Evolutionary conservation across 2,888 invertebrate genomes (phyloP).

Genomic region (Polymixis lichenea): DNA sequence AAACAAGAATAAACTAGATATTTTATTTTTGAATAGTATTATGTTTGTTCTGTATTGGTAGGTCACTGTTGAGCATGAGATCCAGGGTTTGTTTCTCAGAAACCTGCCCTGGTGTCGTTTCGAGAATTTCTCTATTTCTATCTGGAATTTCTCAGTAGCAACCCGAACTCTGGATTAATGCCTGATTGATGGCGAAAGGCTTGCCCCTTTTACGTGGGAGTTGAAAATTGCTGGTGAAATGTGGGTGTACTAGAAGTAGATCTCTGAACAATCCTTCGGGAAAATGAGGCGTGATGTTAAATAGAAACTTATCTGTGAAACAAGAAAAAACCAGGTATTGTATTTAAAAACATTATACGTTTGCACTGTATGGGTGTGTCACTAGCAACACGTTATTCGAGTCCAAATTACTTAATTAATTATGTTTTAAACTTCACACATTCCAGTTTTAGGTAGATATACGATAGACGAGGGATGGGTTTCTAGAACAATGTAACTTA

Average conservation of each 20-base stretch:
- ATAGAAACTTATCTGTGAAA: neutral
- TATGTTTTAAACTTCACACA: neutral
- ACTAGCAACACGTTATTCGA: neutral
- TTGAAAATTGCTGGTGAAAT: too few relatives aligned
- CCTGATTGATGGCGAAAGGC: too few relatives aligned
- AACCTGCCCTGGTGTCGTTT: too few relatives aligned
- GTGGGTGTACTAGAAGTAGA: too few relatives aligned
- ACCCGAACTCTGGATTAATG: too few relatives aligned
- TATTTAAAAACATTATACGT: neutral
- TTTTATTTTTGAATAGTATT: neutral
- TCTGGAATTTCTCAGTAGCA: too few relatives aligned
- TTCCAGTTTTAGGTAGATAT: neutral
- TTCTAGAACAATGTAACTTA: conserved; percentile 3
- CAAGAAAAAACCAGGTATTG: neutral
- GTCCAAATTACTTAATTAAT: neutral
- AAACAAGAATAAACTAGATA: neutral
- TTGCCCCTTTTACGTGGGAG: too few relatives aligned
- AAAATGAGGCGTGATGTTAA: too few relatives aligned
- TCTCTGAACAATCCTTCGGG: too few relatives aligned
- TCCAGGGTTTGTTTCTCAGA: too few relatives aligned
- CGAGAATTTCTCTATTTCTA: too few relatives aligned
- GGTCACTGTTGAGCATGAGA: too few relatives aligned
- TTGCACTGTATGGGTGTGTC: neutral
- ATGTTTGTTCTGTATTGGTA: neutral
- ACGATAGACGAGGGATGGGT: neutral